Evolutionary conservation across 2,113 vertebrate genomes (phyloP).

Genomic region (Synchiropus splendidus): DNA sequence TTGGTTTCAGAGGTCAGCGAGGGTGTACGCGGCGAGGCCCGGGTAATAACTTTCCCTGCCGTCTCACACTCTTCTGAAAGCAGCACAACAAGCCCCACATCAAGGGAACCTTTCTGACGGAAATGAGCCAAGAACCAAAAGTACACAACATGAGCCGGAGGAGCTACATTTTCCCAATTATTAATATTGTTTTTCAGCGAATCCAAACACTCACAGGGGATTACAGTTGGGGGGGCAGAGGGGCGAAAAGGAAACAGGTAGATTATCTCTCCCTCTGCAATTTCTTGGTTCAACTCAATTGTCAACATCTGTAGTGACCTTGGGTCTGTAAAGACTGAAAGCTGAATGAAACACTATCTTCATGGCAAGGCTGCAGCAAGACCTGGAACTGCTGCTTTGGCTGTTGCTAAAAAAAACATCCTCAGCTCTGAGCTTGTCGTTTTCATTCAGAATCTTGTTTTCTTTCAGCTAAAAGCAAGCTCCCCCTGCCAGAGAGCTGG

Average conservation of each 20-base stretch:
- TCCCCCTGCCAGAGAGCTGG: slow-evolving; percentile 51
- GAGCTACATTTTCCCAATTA: slow-evolving; percentile 53
- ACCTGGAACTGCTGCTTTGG: slow-evolving; percentile 55
- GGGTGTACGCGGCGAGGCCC: slow-evolving; percentile 23
- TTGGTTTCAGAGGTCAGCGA: slow-evolving; percentile 24
- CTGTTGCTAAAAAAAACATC: slow-evolving; percentile 59
- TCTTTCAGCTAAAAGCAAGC: slow-evolving; percentile 59
- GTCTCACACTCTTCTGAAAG: slow-evolving; percentile 50
- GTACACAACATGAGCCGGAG: slow-evolving; percentile 46
- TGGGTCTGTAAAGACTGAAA: slow-evolving; percentile 48
- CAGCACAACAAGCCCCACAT: slow-evolving; percentile 54
- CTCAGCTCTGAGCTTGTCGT: slow-evolving; percentile 56
- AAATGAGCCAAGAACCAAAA: slow-evolving; percentile 60
- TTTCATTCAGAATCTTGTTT: slow-evolving; percentile 63
- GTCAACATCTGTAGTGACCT: slow-evolving; percentile 42
- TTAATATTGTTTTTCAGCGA: slow-evolving; percentile 62
- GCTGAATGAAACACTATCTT: slow-evolving; percentile 58
- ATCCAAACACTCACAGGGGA: slow-evolving; percentile 49
- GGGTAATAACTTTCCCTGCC: slow-evolving; percentile 39
- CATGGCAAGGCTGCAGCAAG: slow-evolving; percentile 46
- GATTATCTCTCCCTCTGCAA: slow-evolving; percentile 36
- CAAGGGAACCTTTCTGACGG: slow-evolving; percentile 55
- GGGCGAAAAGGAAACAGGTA: slow-evolving; percentile 36
- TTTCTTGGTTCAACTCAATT: slow-evolving; percentile 38
- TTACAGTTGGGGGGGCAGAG: slow-evolving; percentile 18